Evolutionary conservation across 2,888 invertebrate genomes (phyloP).

Genomic region (Cecidostiba fungosa): DNA sequence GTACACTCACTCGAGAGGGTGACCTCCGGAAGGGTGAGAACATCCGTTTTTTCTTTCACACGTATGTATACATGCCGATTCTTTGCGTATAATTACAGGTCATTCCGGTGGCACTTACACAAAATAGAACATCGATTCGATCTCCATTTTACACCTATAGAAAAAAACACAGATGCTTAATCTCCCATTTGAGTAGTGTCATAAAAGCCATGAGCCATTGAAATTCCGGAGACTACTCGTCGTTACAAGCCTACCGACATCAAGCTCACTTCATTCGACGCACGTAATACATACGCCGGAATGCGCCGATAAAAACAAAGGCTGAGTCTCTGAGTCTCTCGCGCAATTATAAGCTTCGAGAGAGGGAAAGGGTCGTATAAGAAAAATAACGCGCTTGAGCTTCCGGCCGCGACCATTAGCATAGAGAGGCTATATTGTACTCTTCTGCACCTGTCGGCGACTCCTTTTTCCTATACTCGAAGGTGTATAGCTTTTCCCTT

Average conservation of each 20-base stretch:
- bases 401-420: slow-evolving; percentile 7
- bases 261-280: background rate
- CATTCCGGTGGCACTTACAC: slow-evolving; percentile 6
- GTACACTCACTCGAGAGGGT: background rate
- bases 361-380: background rate
- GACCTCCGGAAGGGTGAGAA: background rate
- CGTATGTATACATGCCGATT: background rate
- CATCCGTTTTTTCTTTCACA: background rate
- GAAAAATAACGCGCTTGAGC: background rate
- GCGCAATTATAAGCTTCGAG: no score
- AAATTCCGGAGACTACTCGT: background rate
- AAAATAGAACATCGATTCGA: background rate
- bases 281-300: slow-evolving; percentile 12
- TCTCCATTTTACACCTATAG: background rate
- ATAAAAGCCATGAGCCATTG: background rate
- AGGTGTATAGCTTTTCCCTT: background rate
- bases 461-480: background rate
- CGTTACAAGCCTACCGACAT: background rate
- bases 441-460: background rate
- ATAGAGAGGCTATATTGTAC: background rate
- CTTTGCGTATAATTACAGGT: background rate
- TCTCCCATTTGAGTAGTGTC: background rate
- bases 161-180: background rate
- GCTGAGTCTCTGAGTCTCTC: background rate
- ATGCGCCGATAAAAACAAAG: slow-evolving; percentile 17